Base-by-base conservation (phyloP, 2,888 invertebrate species). In the Pediacus dermestoides region DNA sequence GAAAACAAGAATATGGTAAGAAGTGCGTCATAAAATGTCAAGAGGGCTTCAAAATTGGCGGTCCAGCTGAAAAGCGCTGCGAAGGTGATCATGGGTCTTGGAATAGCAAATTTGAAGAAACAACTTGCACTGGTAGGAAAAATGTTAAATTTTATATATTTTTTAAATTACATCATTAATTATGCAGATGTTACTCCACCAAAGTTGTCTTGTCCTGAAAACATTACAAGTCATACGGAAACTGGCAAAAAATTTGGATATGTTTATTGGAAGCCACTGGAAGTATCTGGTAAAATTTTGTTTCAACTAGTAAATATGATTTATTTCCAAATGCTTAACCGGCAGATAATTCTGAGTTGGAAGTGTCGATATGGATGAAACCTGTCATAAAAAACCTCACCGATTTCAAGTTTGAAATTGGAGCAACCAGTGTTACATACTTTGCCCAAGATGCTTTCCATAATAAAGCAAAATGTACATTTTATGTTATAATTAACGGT, bases 381-480 rank as follows among this genome's bases (percentile, higher is more conserved):
- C 82, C 82, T 1, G 73, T 76, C 8, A 65, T 81, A 2, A 66
- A 65, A 23, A 64, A 67, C 30, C 50, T 64, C 10, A 56, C 61
- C 7, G 60, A 43, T 23, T 71, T 75, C 30, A 73, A 73, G 52
- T 74, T 80, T 30, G 73, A 74, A 42, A 75, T 81, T 46, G 82
- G 82, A 1, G 58, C 60, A 12, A 77, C 77, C 2, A 63, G 61
- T 7, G 71, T 84, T n/a, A 74, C 73, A 0, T 82, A 82, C 60
- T 70, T 74, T 7, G 81, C 81, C 0, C 75, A 77, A 50, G 83
- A 84, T 63, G 61, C 70, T 1, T 74, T 71, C 39, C 73, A 74
- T 25, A 83, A 83, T 58, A 72, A 70, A 45, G 78, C 75, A 0
- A 72, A 73, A 37, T 84, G 84, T 54, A 71, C 70, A 41, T 81